Evolutionary conservation across 1,140 invertebrate genomes (phyloP), one percentile per base, ranked within the genome.

Genomic region (Danaus melanippus): DNA sequence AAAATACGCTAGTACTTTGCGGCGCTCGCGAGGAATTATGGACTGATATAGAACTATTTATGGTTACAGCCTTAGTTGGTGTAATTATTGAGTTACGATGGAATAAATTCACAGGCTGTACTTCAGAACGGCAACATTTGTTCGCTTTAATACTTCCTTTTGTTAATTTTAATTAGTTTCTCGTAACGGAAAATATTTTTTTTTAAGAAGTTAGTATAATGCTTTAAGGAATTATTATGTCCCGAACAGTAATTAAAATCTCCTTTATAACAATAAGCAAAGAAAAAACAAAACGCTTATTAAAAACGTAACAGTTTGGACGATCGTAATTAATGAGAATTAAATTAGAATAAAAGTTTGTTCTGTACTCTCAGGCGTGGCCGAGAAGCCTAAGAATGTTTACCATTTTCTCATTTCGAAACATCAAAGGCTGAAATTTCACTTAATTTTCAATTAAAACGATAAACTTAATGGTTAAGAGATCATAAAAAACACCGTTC

Each of bases 401-500:
- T 58, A 62, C 51, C 47, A n/a, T 58, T 66, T 70, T 62, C 54
- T 12, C 49, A 67, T 63, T 56, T 67, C 59, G 53, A 56, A 62
- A 45, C 60, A 62, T 64, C 61, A 71, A 67, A 69, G 58, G 63
- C 56, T 55, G 47, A 71, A 75, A 73, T 67, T 62, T 63, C 63
- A 67, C 69, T 69, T 67, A 74, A 72, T 73, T 76, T 73, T 75
- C 69, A 76, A 78, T 74, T 66, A 77, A 76, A 79, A 72, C 64
- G 66, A 62, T 68, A 76, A 63, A 66, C 64, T 73, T 80, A 71
- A 75, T 67, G 66, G 63, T 62, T 61, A 69, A 65, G 53, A 62
- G 58, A 69, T 64, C 74, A 69, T 81, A 79, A 79, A 78, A 80
- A 76, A 62, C 15, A 15, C 15, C 21, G 21, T 32, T 32, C 21